Evolutionary conservation across 2,797 vertebrate species (phyloP).

Genomic region (Dicrostonyx torquatus): DNA sequence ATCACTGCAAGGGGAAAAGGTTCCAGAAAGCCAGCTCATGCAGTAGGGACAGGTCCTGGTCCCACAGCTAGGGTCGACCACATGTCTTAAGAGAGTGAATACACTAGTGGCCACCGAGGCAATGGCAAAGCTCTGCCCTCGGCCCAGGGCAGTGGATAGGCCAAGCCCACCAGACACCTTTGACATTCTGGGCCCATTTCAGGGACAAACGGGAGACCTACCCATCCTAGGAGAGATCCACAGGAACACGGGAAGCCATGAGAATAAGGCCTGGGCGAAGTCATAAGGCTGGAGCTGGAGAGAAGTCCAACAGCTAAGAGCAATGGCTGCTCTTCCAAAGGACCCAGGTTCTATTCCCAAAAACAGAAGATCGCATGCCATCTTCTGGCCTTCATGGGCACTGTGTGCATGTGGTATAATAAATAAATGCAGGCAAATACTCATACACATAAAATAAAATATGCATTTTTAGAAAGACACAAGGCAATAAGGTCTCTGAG

Average conservation of each 20-base stretch:
- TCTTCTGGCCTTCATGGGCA: not conserved
- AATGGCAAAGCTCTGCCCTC: accelerated
- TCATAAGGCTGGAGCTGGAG: not conserved
- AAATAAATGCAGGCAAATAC: not conserved
- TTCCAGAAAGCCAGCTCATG: not conserved
- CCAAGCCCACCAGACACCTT: not conserved
- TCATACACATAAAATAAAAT: not conserved
- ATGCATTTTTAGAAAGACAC: not conserved
- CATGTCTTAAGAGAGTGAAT: not conserved
- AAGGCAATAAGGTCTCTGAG: not conserved
- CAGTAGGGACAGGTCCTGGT: not conserved
- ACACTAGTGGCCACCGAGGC: not conserved
- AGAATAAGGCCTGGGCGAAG: not conserved
- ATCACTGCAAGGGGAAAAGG: not conserved
- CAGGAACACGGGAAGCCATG: too few species aligned
- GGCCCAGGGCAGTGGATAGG: too few species aligned
- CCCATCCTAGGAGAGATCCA: too few species aligned
- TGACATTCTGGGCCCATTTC: not conserved
- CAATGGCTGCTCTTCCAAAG: not conserved
- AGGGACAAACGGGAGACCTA: not conserved
- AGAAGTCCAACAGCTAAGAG: not conserved
- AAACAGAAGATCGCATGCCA: not conserved
- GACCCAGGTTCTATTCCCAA: not conserved
- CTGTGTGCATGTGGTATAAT: not conserved
- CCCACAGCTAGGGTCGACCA: not conserved